Evolutionary conservation across 2,888 invertebrate genomes (phyloP).

Genomic region (Antheraea yamamai): DNA sequence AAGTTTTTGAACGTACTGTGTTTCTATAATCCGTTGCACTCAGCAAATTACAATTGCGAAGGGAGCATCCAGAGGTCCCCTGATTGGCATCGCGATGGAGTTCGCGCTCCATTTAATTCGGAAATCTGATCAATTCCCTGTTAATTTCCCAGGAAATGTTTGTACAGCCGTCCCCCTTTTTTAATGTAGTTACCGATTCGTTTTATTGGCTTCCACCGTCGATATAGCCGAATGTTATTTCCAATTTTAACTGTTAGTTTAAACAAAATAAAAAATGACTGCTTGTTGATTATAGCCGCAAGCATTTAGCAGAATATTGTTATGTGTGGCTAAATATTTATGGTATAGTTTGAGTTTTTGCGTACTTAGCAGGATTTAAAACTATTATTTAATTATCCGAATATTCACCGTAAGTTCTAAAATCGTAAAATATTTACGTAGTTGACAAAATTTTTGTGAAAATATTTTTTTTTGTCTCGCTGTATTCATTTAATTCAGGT

Average conservation of each 20-base stretch:
- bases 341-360: neutral
- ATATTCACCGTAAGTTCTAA: too few relatives aligned
- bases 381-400: too few relatives aligned
- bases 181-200: constrained; percentile 59
- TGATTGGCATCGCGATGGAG: constrained; percentile 79
- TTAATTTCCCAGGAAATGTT: constrained; percentile 73
- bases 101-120: constrained; percentile 65
- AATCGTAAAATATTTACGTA: too few relatives aligned
- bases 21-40: constrained; percentile 18
- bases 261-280: constrained; percentile 3
- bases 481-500: too few relatives aligned
- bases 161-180: constrained; percentile 47
- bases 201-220: constrained; percentile 50
- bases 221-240: constrained; percentile 13
- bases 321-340: neutral
- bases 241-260: constrained; percentile 3
- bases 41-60: constrained; percentile 48
- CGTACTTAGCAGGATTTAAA: neutral
- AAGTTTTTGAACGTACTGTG: neutral
- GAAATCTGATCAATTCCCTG: constrained; percentile 76
- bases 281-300: neutral
- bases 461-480: too few relatives aligned
- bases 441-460: too few relatives aligned
- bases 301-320: neutral
- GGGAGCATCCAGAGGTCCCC: constrained; percentile 42